These are phyloP conservation scores for Gymnocephalus cernua DNA, from an alignment of 2,113 vertebrate species.

Conservation along the genomic window DNA sequence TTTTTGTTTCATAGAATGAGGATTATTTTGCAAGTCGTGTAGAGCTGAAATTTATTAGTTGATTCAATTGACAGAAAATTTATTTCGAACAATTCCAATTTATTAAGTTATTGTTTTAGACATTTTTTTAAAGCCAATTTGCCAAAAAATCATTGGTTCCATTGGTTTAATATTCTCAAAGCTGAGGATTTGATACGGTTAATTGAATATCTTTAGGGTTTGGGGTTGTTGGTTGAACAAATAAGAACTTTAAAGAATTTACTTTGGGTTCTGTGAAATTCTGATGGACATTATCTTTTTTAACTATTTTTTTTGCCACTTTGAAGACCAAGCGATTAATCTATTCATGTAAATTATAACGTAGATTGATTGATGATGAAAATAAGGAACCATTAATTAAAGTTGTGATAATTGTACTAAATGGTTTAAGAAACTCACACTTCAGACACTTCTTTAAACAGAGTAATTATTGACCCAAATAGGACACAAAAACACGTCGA, in stretches of 20 bases:
- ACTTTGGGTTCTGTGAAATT: not conserved
- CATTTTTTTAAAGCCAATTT: not conserved
- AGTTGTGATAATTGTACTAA: not conserved
- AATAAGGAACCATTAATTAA: not conserved
- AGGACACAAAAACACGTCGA: not conserved
- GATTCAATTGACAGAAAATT: not conserved
- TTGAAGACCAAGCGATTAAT: not conserved
- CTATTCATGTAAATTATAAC: not conserved
- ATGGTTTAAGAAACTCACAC: not conserved
- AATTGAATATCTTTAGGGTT: not conserved
- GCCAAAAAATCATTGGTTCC: not conserved
- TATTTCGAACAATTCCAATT: not conserved
- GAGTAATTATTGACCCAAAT: not conserved
- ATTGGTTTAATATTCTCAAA: not conserved
- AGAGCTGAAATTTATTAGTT: not conserved
- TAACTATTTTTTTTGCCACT: too few species aligned
- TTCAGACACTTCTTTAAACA: not conserved
- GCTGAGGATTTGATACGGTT: not conserved
- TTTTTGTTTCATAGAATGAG: not conserved
- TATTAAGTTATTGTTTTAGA: not conserved
- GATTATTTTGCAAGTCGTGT: not conserved
- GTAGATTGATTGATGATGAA: not conserved
- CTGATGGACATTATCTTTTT: not conserved
- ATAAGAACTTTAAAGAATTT: not conserved
- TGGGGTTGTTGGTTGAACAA: not conserved